Base-by-base conservation (phyloP, 2,797 vertebrate genomes). In the Halcyon smyrnensis region DNA sequence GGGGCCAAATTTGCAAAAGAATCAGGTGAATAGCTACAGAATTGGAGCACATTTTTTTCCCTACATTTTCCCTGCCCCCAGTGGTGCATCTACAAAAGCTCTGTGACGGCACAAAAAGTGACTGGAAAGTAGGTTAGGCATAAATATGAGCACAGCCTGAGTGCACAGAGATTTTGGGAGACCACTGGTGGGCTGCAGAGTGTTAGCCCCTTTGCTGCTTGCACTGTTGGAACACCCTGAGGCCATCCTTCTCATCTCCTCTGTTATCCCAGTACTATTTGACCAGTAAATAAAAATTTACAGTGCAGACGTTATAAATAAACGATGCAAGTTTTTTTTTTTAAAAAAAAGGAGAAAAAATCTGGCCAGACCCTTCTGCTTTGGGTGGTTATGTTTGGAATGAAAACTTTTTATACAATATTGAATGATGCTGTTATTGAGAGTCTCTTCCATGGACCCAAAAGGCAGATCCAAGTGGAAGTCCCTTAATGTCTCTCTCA, bases 11-110 rank as follows among this genome's bases (percentile, higher is more conserved):
- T 96, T 95, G 87, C 79, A 87, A 94, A 89, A 94, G 86, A 97
- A 96, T 96, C 96, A 95, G 96, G 93, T 97, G 93, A 95, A 95
- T 71, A 90, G 68, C 20, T 89, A 94, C 95, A 96, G 91, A 94
- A 96, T 90, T 95, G 86, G 93, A 93, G 41, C 95, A 86, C 30
- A 15, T 30, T 30, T 51, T 54, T 43, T 39, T 15, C 8, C 4
- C 73, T 63, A 11, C 54, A n/a, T 73, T 92, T 92, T 91, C 89
- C 93, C 92, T 79, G 34, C 95, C 89, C 65, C 65, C 91, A 89
- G 56, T 46, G 23, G 37, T 85, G 51, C 37, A 68, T 90, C 70
- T 87, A 69, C 62, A 94, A 93, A 92, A 93, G 73, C 84, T 90
- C 54, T 39, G 65, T 79, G 77, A 89, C 1, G 41, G 68, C 89